A percentile compares a stretch with the other conserved stretches of the same genome.
Evolutionary conservation across 2,888 invertebrate genomes (phyloP).

Genomic region (Microctonus hyperodae): DNA sequence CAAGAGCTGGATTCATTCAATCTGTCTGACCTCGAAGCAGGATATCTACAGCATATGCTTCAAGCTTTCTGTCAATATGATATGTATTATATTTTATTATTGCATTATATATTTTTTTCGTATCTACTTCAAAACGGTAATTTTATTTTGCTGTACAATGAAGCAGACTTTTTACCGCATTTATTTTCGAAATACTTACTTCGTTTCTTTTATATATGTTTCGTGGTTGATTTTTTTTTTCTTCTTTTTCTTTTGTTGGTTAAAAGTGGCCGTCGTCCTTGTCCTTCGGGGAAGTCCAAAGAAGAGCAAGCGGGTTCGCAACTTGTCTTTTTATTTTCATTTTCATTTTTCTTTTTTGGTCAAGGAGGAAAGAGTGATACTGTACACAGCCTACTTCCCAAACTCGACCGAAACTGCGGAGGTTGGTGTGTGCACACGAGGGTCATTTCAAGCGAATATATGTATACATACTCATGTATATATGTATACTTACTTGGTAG

Average conservation of each 20-base stretch:
- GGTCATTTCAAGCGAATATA: background rate
- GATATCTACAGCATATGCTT: constrained; percentile 16
- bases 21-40: constrained; percentile 31
- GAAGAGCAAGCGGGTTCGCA: constrained; percentile 13
- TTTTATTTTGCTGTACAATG: constrained; percentile 17
- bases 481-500: constrained; percentile 37
- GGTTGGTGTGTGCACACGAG: background rate
- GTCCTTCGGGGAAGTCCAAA: constrained; percentile 26
- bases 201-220: background rate
- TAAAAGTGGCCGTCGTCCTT: constrained; percentile 25
- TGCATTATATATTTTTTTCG: background rate
- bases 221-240: background rate
- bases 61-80: background rate
- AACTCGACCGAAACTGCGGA: constrained; percentile 9
- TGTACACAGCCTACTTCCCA: background rate
- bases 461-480: background rate
- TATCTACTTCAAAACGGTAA: constrained; percentile 10
- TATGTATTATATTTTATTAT: background rate
- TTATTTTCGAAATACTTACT: background rate
- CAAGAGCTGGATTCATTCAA: constrained; percentile 28
- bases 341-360: background rate
- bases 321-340: background rate
- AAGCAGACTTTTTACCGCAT: background rate
- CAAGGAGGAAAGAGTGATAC: background rate
- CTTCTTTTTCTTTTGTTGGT: background rate